phyloP scores from a whole-genome alignment of 1,140 invertebrate genomes.

The Diabrotica undecimpunctata region DNA sequence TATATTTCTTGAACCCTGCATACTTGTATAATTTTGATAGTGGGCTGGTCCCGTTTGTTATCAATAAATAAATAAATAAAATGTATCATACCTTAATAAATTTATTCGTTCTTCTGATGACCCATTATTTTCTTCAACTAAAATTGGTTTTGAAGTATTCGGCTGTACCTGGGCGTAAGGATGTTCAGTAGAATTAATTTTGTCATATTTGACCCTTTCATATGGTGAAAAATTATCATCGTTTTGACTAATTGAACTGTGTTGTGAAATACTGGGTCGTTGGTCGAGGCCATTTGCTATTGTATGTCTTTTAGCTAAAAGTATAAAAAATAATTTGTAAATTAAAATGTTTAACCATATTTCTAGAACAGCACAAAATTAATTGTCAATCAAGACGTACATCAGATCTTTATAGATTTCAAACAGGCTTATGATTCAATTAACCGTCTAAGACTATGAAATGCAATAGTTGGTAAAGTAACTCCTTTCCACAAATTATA shows the following conservation, averaged over 20 bases:
- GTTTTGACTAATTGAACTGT: conserved; percentile 58
- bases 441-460: too few relatives aligned
- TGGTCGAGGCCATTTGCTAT: conserved; percentile 40
- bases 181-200: conserved; percentile 56
- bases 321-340: background rate
- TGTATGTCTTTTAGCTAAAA: conserved; percentile 40
- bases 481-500: too few relatives aligned
- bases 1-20: too few relatives aligned
- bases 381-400: too few relatives aligned
- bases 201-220: conserved; percentile 56
- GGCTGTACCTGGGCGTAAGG: conserved; percentile 64
- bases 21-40: too few relatives aligned
- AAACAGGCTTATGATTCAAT: too few relatives aligned
- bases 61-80: background rate
- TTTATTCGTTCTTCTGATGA: conserved; percentile 30
- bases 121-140: conserved; percentile 24
- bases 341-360: background rate
- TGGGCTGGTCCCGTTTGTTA: too few relatives aligned
- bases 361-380: background rate
- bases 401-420: too few relatives aligned
- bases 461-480: too few relatives aligned
- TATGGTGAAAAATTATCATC: conserved; percentile 59
- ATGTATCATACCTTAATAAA: conserved; percentile 30
- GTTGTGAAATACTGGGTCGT: conserved; percentile 54
- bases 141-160: conserved; percentile 17